Conservation (phyloP, 2,113 vertebrate species). For the Micromys minutus region DNA sequence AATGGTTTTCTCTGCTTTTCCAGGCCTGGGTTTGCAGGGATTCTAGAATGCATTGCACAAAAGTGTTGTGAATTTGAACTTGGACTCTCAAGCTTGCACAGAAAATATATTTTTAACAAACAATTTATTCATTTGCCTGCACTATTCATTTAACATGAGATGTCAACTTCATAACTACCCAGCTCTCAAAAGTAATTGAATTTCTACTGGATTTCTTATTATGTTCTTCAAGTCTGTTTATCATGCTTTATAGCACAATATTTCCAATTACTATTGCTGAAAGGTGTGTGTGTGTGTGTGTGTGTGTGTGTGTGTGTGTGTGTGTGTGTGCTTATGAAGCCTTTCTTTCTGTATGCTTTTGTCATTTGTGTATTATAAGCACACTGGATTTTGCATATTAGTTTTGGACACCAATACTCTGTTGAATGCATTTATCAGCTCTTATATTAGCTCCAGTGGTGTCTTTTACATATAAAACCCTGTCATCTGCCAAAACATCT, state of each 20-base stretch:
- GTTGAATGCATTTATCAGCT: neutral
- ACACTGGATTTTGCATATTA: neutral
- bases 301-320: neutral
- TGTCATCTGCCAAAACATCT: neutral
- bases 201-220: neutral
- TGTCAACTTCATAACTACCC: neutral
- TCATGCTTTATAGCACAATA: neutral
- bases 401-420: neutral
- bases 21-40: neutral
- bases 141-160: neutral
- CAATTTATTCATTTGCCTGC: neutral
- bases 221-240: neutral
- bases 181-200: neutral
- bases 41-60: neutral
- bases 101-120: neutral
- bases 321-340: neutral
- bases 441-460: neutral
- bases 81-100: neutral
- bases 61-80: neutral
- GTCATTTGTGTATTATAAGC: neutral
- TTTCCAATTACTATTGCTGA: neutral
- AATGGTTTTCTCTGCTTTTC: neutral
- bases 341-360: neutral
- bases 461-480: neutral
- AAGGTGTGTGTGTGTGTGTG: neutral